Conservation (phyloP, 2,797 vertebrate genomes). For the Bradypodion ventrale region DNA sequence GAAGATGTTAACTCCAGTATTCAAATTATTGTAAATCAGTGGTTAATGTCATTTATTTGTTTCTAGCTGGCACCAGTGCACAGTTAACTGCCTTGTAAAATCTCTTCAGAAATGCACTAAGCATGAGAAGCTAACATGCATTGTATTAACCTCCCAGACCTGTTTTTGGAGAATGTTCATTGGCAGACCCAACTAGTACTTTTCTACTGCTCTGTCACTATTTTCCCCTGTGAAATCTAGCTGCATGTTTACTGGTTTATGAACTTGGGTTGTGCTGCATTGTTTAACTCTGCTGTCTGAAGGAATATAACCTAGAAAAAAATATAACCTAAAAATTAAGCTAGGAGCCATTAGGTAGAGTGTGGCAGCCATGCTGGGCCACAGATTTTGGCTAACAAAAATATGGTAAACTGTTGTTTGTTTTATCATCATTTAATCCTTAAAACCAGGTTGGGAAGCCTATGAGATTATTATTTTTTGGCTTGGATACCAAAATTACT, state of each 20-base stretch:
- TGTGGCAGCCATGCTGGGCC: background rate
- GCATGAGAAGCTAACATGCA: background rate
- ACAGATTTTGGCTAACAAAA: background rate
- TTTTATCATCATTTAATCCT: background rate
- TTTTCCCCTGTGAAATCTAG: constrained; percentile 5
- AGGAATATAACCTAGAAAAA: background rate
- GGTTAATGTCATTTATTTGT: constrained; percentile 16
- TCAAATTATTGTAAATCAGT: constrained; percentile 36
- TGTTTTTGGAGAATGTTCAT: background rate
- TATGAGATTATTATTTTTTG: background rate
- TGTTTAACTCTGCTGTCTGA: background rate
- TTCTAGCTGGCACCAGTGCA: background rate
- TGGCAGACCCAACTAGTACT: background rate
- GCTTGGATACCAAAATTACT: background rate
- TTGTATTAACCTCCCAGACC: background rate
- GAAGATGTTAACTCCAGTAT: background rate
- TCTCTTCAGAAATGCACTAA: background rate
- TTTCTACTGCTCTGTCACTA: background rate
- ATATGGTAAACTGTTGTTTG: background rate
- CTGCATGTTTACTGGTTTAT: background rate
- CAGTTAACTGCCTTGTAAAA: constrained; percentile 12
- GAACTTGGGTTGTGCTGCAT: background rate
- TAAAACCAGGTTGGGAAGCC: background rate
- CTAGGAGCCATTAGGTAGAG: background rate
- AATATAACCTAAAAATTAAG: background rate